These are phyloP conservation scores for Aleiodes testaceus DNA, from an alignment of 2,888 invertebrate genomes.

Conservation along the genomic window DNA sequence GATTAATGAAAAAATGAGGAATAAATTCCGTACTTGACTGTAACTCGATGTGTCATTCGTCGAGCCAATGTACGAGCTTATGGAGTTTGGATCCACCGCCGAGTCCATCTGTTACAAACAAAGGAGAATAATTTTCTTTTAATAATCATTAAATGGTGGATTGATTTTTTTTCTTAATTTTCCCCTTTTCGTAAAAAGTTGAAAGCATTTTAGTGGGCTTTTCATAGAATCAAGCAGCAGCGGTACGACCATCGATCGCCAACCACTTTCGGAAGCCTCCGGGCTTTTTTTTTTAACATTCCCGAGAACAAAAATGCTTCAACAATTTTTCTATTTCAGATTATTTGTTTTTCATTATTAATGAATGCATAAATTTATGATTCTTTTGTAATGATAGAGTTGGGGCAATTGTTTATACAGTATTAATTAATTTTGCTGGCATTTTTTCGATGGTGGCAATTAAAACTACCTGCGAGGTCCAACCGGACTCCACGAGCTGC, in stretches of 20 bases:
- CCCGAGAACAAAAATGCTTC: background rate
- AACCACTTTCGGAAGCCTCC: conserved; percentile 5
- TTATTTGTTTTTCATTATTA: background rate
- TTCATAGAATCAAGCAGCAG: conserved; percentile 11
- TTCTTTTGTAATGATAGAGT: background rate
- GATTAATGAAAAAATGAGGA: background rate
- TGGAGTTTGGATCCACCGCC: conserved; percentile 70
- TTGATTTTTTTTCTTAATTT: background rate
- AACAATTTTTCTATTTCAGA: background rate
- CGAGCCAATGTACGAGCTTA: conserved; percentile 71
- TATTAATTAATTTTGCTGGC: background rate
- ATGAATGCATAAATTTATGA: background rate
- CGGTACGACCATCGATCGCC: conserved; percentile 19
- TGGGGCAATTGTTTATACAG: background rate
- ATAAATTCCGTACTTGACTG: conserved; percentile 66
- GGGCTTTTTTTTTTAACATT: background rate
- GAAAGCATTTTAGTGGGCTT: conserved; percentile 29
- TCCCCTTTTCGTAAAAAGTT: background rate
- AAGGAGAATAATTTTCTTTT: conserved; percentile 38
- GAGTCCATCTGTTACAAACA: conserved; percentile 74
- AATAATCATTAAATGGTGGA: background rate
- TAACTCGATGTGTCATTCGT: conserved; percentile 71
- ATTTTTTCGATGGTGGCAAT: conserved; percentile 60
- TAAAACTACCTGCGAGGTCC: conserved; percentile 86
- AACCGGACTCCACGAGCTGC: conserved; percentile 88